A percentile compares a stretch with the other conserved stretches of the same genome.
Evolutionary conservation across 2,888 invertebrate species (phyloP).

Genomic region (Onthophagus sagittarius): DNA sequence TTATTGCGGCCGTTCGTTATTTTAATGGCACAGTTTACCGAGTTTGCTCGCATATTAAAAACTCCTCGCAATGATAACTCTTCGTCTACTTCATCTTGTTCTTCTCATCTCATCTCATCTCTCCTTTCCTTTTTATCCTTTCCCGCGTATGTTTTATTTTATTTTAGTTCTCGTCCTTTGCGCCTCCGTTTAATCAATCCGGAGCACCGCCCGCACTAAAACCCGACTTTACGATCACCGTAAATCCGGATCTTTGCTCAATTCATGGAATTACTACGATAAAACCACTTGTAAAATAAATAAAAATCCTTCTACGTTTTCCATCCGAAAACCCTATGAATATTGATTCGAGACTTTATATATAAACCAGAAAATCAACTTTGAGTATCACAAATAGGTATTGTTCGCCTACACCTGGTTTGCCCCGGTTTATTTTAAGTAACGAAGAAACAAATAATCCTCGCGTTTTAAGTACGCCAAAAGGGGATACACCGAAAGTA

Average conservation of each 20-base stretch:
- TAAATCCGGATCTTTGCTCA: not conserved
- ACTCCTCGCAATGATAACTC: not conserved
- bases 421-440: not conserved
- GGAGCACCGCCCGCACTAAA: not conserved
- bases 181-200: not conserved
- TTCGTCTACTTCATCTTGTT: not conserved
- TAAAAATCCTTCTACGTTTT: not conserved
- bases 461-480: not conserved
- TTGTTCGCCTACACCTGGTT: not conserved
- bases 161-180: not conserved
- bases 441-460: not conserved
- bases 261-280: not conserved
- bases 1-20: slow-evolving; percentile 46
- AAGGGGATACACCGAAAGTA: not conserved
- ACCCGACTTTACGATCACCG: not conserved
- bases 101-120: not conserved
- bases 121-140: no score
- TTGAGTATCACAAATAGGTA: not conserved
- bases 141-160: no score
- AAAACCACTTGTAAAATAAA: not conserved
- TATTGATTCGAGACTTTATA: not conserved
- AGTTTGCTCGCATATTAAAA: slow-evolving; percentile 24
- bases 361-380: not conserved
- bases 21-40: slow-evolving; percentile 45
- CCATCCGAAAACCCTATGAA: not conserved